Evolutionary conservation across 2,113 vertebrate genomes (phyloP).

Genomic region (Channa argus): DNA sequence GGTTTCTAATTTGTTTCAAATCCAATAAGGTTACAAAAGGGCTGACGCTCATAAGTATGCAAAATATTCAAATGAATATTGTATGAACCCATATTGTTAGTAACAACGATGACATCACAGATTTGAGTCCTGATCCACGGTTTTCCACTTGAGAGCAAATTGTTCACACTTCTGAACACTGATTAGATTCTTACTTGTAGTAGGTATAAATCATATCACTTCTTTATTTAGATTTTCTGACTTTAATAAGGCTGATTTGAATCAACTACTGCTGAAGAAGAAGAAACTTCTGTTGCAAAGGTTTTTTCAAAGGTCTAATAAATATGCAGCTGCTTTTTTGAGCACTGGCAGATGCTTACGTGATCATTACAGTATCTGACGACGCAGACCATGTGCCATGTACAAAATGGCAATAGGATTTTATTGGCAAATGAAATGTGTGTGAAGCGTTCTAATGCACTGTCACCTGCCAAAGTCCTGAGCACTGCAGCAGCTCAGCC

Average conservation of each 20-base stretch:
- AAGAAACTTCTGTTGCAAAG: neutral
- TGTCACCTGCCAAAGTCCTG: slow-evolving; percentile 76
- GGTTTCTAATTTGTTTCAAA: slow-evolving; percentile 54
- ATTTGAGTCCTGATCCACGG: slow-evolving; percentile 27
- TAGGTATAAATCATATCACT: slow-evolving; percentile 1
- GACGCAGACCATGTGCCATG: slow-evolving; percentile 45
- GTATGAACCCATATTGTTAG: slow-evolving; percentile 60
- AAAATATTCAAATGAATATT: slow-evolving; percentile 62
- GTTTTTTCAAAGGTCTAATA: neutral
- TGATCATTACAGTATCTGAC: slow-evolving; percentile 55
- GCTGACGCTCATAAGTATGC: slow-evolving; percentile 42
- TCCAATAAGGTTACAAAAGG: slow-evolving; percentile 46
- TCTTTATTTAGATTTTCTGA: neutral
- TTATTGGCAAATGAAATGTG: slow-evolving; percentile 77
- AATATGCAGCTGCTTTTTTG: slow-evolving; percentile 36
- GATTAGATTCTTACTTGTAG: slow-evolving; percentile 24
- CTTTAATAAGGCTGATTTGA: slow-evolving; percentile 19
- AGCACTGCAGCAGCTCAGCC: slow-evolving; percentile 77
- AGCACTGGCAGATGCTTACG: slow-evolving; percentile 29
- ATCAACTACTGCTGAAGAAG: neutral
- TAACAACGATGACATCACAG: slow-evolving; percentile 41
- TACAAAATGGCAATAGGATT: slow-evolving; percentile 70
- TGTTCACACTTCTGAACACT: slow-evolving; percentile 3
- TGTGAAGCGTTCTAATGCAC: slow-evolving; percentile 73
- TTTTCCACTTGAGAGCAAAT: slow-evolving; percentile 23